Base-by-base conservation (phyloP, 2,113 vertebrate species). In the Ceyx cyanopectus region DNA sequence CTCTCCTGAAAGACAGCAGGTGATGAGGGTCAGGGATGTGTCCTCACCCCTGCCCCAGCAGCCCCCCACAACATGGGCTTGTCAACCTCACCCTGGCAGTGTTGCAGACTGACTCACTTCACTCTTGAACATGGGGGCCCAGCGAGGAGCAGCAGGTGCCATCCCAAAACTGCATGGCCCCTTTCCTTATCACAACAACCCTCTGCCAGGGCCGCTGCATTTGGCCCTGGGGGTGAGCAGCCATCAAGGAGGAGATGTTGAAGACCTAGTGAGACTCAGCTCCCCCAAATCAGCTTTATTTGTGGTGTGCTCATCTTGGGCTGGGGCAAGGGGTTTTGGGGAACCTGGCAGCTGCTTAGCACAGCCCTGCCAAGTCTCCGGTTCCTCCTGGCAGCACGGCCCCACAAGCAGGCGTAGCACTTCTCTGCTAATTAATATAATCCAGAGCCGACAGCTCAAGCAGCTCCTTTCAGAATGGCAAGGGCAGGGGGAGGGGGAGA, bases 1-100 rank as follows among this genome's bases (percentile, higher is more conserved):
- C 99, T 98, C 85, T 99, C 99, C 99, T 99, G 95, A 48, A 95
- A 92, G 22, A 95, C 34, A 96, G 45, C 50, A 84, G 75, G 46
- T 0, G 20, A 67, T 15, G 2, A 2, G 1, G 7, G 46, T 84
- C 16, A 94, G 77, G 43, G 51, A 58, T 32, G 73, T 69, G 27
- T 6, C 48, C 21, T 84, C 0, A 0, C 2, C 6, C 30, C 51
- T 5, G 0, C 4, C 11, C 66, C 32, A 10, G 53, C 8, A 87
- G 75, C 16, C 10, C 29, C 32, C 37, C 13, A 40, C 11, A 70
- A 41, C 2, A 2, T 0, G 40, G 66, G 54, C 37, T 57, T 27
- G 18, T 34, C 2, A 1, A 11, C 43, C 37, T 46, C 2, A 1
- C 10, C 43, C 37, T 46, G 27, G 79, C 43, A 34, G 24, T 3